Conservation (phyloP, 1,140 invertebrate species). For the Magallana gigas region DNA sequence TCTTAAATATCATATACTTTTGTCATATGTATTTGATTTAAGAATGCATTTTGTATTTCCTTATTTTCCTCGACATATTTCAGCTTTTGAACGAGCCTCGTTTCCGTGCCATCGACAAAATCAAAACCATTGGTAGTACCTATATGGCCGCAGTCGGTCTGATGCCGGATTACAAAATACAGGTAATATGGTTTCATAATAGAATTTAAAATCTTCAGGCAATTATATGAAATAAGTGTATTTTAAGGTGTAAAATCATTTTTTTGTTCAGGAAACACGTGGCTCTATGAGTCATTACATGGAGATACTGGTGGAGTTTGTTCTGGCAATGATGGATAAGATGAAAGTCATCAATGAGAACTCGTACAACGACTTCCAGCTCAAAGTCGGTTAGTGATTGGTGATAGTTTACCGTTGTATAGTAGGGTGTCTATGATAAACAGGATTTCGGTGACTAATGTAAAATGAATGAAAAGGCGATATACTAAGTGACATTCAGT, state of each 20-base stretch:
- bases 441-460: too few species aligned
- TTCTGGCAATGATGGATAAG: slow-evolving; percentile 83
- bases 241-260: too few species aligned
- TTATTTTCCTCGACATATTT: slow-evolving; percentile 41
- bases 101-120: slow-evolving; percentile 95
- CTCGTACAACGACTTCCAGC: slow-evolving; percentile 79
- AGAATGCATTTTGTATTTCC: too few species aligned
- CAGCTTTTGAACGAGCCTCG: slow-evolving; percentile 74
- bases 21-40: neutral
- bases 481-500: too few species aligned
- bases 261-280: slow-evolving; percentile 65
- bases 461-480: too few species aligned
- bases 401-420: too few species aligned
- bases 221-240: too few species aligned
- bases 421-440: too few species aligned
- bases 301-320: slow-evolving; percentile 83
- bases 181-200: slow-evolving; percentile 58
- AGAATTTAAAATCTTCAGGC: too few species aligned
- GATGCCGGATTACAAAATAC: slow-evolving; percentile 73
- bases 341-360: slow-evolving; percentile 79
- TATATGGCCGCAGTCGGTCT: slow-evolving; percentile 97
- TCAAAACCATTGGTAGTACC: slow-evolving; percentile 97
- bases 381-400: slow-evolving; percentile 80
- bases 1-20: neutral
- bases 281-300: slow-evolving; percentile 79